Conservation (phyloP, 2,797 vertebrate genomes). For the Poecile montanus region DNA sequence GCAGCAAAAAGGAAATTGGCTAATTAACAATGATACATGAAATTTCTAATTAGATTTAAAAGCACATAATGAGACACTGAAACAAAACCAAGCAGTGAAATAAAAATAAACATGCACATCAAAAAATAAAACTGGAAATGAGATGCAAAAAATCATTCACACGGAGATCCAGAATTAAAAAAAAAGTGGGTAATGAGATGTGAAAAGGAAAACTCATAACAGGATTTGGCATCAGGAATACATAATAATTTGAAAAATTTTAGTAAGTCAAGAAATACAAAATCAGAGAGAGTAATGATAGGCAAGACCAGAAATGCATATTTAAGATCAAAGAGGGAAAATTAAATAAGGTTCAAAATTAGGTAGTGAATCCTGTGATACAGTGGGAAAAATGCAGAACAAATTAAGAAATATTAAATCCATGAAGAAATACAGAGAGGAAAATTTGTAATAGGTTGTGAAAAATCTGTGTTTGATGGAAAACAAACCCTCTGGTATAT, state of each 20-base stretch:
- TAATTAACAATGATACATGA: conserved; percentile 49
- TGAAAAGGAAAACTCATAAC: neutral
- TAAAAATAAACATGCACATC: conserved; percentile 2
- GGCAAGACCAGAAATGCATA: neutral
- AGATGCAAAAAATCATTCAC: neutral
- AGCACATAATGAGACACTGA: conserved; percentile 23
- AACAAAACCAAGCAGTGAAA: conserved; percentile 27
- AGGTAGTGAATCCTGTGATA: neutral
- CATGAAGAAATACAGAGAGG: neutral
- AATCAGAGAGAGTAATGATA: neutral
- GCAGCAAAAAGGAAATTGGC: conserved; percentile 27
- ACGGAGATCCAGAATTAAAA: neutral
- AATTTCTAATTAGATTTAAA: conserved; percentile 60
- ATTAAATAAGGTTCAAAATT: neutral
- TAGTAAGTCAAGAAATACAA: neutral
- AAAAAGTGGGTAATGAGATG: conserved; percentile 8
- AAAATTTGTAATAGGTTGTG: neutral
- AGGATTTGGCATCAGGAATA: neutral
- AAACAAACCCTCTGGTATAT: neutral
- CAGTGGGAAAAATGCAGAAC: neutral
- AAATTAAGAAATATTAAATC: neutral
- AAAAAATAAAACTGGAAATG: neutral
- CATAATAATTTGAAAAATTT: neutral
- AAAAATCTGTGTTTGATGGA: neutral
- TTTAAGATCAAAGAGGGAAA: neutral